phyloP scores from a whole-genome alignment of 2,888 invertebrate species.

The Hemistola chrysoprasaria region DNA sequence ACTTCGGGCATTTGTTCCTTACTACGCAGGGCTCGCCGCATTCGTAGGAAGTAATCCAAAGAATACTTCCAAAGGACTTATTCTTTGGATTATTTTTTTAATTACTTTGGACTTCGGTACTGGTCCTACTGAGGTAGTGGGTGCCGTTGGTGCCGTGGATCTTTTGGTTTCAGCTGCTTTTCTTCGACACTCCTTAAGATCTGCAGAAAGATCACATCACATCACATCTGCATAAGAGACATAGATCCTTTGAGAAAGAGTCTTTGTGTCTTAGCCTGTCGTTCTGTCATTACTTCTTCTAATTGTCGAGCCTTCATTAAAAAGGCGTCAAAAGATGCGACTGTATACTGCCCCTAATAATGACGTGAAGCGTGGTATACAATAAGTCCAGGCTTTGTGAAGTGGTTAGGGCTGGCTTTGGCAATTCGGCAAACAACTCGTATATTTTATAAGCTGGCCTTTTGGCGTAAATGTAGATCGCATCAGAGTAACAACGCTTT shows the following conservation, averaged over 20 bases:
- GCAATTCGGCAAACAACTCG: constrained; percentile 1
- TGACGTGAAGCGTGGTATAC: not conserved
- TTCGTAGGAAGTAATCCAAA: constrained; percentile 1
- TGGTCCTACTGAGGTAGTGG: too few relatives aligned
- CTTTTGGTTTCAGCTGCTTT: not conserved
- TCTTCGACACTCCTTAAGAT: not conserved
- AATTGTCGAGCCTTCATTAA: not conserved
- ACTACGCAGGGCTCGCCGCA: constrained; percentile 3
- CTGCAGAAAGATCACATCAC: too few relatives aligned
- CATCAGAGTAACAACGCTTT: not conserved
- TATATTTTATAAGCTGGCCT: constrained; percentile 2
- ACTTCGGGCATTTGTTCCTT: not conserved
- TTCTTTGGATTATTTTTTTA: not conserved
- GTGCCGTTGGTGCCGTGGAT: too few relatives aligned
- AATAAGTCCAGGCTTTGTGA: not conserved
- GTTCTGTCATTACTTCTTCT: not conserved
- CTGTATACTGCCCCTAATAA: not conserved
- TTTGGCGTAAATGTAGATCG: constrained; percentile 1
- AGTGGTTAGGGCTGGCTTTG: not conserved
- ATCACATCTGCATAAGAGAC: too few relatives aligned
- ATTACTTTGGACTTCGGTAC: not conserved
- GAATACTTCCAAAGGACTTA: not conserved
- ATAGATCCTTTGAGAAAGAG: not conserved
- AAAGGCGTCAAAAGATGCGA: not conserved
- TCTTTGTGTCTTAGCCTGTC: not conserved